These are phyloP conservation scores for Serilophus lunatus DNA, from an alignment of 2,113 vertebrate species.

Conservation along the genomic window DNA sequence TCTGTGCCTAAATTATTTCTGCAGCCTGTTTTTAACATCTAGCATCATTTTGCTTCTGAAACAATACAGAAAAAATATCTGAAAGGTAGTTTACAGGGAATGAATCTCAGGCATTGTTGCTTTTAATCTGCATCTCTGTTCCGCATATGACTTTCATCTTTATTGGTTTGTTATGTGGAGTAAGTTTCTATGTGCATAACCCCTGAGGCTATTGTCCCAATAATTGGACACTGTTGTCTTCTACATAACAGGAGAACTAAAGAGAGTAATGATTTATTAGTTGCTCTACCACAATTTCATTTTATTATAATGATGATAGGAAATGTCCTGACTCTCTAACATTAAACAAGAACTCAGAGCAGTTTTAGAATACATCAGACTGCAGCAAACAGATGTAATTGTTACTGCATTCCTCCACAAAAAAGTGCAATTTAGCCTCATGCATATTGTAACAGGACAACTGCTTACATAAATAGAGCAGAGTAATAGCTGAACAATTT, in stretches of 20 bases:
- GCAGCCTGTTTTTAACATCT: neutral
- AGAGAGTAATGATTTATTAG: neutral
- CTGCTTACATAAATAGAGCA: neutral
- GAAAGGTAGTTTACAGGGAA: neutral
- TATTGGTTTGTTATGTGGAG: neutral
- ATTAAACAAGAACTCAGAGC: neutral
- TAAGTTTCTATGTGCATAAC: neutral
- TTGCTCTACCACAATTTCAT: neutral
- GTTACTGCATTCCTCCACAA: neutral
- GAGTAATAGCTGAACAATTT: neutral
- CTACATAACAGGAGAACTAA: neutral
- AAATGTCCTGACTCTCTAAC: neutral
- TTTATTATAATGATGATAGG: neutral
- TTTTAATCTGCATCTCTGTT: neutral
- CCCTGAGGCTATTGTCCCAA: neutral
- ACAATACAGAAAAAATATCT: neutral
- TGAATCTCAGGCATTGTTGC: neutral
- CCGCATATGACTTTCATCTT: neutral
- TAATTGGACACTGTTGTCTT: neutral
- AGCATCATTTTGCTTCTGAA: neutral
- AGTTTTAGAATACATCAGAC: neutral
- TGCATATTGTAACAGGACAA: neutral
- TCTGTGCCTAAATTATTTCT: neutral
- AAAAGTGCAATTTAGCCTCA: neutral
- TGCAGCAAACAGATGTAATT: neutral